These are phyloP conservation scores for Vulpes ferrilata DNA, from an alignment of 2,113 vertebrate genomes.

Conservation along the genomic window DNA sequence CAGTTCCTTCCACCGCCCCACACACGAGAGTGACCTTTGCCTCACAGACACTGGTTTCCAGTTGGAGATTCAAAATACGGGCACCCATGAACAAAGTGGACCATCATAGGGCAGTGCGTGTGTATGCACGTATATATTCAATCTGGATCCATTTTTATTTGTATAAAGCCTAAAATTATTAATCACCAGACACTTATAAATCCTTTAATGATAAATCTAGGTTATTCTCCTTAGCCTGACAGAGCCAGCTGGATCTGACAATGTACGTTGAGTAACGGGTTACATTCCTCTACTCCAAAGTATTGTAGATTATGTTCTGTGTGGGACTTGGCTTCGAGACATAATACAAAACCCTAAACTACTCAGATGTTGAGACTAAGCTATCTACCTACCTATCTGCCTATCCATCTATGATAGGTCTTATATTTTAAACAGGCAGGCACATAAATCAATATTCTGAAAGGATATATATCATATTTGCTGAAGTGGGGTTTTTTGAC, in stretches of 20 bases:
- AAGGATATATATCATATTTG: neutral
- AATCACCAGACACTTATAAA: conserved; percentile 45
- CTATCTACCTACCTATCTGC: neutral
- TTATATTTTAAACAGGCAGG: conserved; percentile 16
- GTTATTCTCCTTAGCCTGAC: neutral
- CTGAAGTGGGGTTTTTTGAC: neutral
- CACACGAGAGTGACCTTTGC: neutral
- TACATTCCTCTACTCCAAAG: neutral
- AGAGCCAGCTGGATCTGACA: neutral
- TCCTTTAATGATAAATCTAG: neutral
- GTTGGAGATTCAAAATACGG: conserved; percentile 1
- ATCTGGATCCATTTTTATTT: neutral
- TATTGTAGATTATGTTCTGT: neutral
- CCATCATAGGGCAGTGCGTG: too few species aligned
- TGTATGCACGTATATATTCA: neutral
- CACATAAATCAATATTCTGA: conserved; percentile 39
- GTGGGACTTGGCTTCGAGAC: neutral
- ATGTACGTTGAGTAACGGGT: neutral
- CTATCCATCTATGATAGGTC: neutral
- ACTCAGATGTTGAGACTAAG: neutral
- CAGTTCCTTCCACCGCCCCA: neutral
- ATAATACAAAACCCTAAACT: conserved; percentile 30
- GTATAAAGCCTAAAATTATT: neutral
- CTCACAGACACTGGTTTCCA: neutral
- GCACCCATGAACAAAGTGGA: neutral